These are phyloP conservation scores for Myripristis murdjan DNA, from an alignment of 2,797 vertebrate genomes.

Conservation along the genomic window DNA sequence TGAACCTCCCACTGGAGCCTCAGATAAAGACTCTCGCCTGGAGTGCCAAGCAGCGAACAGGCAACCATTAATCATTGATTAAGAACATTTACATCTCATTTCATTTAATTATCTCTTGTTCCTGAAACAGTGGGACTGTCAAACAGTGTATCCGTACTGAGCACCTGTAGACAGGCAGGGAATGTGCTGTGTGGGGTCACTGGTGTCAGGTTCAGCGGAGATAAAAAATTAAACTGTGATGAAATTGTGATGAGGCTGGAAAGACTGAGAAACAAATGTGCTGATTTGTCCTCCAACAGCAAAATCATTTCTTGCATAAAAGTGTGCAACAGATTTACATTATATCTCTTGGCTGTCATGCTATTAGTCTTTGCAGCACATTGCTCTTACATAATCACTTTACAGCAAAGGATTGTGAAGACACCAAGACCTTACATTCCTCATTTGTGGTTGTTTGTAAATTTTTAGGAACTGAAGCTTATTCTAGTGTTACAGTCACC, in stretches of 20 bases:
- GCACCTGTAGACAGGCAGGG: conserved; percentile 42
- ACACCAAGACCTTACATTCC: no score
- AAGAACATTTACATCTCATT: conserved; percentile 74
- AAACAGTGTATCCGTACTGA: conserved; percentile 36
- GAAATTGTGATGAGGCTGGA: neutral
- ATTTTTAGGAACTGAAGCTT: no score
- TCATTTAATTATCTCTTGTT: conserved; percentile 72
- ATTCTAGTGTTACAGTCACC: no score
- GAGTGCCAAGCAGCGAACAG: conserved; percentile 58
- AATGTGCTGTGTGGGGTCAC: conserved; percentile 37
- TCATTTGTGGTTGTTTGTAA: no score
- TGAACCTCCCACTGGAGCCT: conserved; percentile 73
- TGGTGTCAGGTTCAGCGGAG: conserved; percentile 46
- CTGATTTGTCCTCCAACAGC: neutral
- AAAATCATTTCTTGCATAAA: no score
- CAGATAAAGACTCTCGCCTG: conserved; percentile 54
- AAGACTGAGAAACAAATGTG: no score
- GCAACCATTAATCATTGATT: conserved; percentile 79
- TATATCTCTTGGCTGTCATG: neutral
- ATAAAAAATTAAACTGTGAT: conserved; percentile 3
- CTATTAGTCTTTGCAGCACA: neutral
- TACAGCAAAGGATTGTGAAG: no score
- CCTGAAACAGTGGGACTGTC: conserved; percentile 65
- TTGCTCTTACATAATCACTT: neutral
- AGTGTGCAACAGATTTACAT: no score